Conservation (phyloP, 1,140 invertebrate species). For the Tribolium madens region DNA sequence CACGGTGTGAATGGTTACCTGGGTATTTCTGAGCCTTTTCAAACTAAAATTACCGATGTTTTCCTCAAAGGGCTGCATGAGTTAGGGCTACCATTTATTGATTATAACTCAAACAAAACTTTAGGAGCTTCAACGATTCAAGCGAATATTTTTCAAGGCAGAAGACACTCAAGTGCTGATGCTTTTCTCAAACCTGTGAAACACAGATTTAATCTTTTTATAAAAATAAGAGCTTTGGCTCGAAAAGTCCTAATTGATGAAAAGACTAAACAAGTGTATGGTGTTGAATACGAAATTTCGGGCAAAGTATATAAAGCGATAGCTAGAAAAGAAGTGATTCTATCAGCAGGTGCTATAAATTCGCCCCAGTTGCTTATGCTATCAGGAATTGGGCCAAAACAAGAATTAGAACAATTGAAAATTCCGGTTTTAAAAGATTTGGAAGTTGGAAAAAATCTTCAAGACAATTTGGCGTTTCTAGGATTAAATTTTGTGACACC, state of each 20-base stretch:
- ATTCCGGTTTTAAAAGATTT: constrained; percentile 66
- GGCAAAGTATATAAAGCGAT: constrained; percentile 76
- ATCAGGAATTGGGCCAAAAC: constrained; percentile 80
- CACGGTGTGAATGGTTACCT: constrained; percentile 71
- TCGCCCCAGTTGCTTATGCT: constrained; percentile 88
- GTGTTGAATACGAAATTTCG: constrained; percentile 83
- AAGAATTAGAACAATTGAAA: constrained; percentile 66
- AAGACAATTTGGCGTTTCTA: constrained; percentile 73
- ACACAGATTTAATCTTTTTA: constrained; percentile 83
- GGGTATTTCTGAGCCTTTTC: constrained; percentile 74
- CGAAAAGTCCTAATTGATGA: constrained; percentile 86
- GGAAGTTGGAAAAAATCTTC: constrained; percentile 69
- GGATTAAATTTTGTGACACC: constrained; percentile 73
- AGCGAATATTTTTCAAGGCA: constrained; percentile 75
- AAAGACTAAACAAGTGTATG: constrained; percentile 78
- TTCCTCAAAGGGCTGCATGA: constrained; percentile 77
- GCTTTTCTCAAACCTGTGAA: constrained; percentile 87
- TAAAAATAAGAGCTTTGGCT: constrained; percentile 84
- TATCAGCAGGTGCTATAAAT: constrained; percentile 87
- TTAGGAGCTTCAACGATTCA: constrained; percentile 89
- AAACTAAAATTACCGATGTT: constrained; percentile 70
- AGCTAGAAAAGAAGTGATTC: constrained; percentile 85
- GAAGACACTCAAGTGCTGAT: constrained; percentile 87
- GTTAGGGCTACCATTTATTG: constrained; percentile 77
- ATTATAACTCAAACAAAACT: constrained; percentile 89